phyloP scores from a whole-genome alignment of 2,888 invertebrate species.

The Desoria tigrina region DNA sequence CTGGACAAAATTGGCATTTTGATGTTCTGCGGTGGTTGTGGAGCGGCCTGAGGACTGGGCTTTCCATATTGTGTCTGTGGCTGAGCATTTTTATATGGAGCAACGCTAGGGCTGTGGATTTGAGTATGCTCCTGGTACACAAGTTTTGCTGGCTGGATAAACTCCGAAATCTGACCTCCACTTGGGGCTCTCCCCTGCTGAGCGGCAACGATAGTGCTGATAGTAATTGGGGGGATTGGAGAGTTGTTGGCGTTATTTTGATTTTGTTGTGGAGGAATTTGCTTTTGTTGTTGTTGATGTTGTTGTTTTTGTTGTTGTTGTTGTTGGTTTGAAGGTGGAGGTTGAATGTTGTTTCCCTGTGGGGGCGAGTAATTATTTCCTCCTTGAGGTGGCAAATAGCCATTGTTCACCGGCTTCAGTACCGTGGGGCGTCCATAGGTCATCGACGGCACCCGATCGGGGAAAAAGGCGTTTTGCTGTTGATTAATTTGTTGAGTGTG shows the following conservation, averaged over 20 bases:
- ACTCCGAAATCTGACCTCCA: conserved; percentile 10
- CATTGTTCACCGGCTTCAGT: conserved; percentile 27
- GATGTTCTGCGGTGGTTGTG: conserved; percentile 37
- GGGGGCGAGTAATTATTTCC: background rate
- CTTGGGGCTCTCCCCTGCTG: conserved; percentile 14
- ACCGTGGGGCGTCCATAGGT: conserved; percentile 32
- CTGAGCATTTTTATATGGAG: conserved; percentile 17
- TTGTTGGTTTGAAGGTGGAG: conserved; percentile 22
- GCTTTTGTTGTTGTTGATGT: background rate
- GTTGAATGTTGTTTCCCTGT: background rate
- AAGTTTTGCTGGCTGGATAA: conserved; percentile 46
- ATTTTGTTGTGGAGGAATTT: background rate
- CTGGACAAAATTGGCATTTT: conserved; percentile 43
- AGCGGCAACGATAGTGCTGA: conserved; percentile 37
- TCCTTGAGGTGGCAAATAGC: background rate
- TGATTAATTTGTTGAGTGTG: conserved; percentile 4
- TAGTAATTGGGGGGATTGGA: conserved; percentile 33
- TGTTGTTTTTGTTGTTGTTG: conserved; percentile 25
- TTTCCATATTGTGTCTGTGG: conserved; percentile 7
- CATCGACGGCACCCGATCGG: background rate
- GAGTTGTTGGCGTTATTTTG: background rate
- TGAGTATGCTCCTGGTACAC: conserved; percentile 52
- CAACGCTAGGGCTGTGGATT: conserved; percentile 6
- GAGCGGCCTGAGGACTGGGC: background rate
- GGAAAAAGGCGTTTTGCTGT: background rate